These are phyloP conservation scores for Leistus spinibarbis DNA, from an alignment of 2,888 invertebrate species.

Conservation along the genomic window DNA sequence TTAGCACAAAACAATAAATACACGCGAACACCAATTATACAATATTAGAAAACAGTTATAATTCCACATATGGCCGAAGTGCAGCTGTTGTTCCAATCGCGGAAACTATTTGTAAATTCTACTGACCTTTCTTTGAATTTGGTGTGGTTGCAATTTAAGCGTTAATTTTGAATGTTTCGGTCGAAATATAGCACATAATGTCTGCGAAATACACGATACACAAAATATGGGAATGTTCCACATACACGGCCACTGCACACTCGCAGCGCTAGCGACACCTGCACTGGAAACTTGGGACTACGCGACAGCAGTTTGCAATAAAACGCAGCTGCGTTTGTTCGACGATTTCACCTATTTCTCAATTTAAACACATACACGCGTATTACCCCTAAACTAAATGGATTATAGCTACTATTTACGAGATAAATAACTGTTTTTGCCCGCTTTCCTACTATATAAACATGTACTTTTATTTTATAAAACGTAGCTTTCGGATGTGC, in stretches of 20 bases:
- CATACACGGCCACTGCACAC: slow-evolving; percentile 28
- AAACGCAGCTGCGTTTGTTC: slow-evolving; percentile 32
- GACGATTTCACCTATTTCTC: not conserved
- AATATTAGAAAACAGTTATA: slow-evolving; percentile 18
- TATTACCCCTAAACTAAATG: too few relatives aligned
- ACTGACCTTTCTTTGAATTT: slow-evolving; percentile 30
- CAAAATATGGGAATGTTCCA: slow-evolving; percentile 31
- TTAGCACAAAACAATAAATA: not conserved
- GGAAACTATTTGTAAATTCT: slow-evolving; percentile 17
- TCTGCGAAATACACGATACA: slow-evolving; percentile 22
- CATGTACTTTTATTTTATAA: too few relatives aligned
- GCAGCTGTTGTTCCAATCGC: slow-evolving; percentile 9
- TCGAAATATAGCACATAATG: slow-evolving; percentile 24
- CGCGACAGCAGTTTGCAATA: slow-evolving; percentile 14
- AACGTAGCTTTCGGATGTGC: too few relatives aligned
- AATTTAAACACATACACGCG: too few relatives aligned
- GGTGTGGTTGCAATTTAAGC: slow-evolving; percentile 7
- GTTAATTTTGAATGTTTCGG: slow-evolving; percentile 27
- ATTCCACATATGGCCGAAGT: slow-evolving; percentile 31
- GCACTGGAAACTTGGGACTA: slow-evolving; percentile 18
- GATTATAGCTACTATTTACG: too few relatives aligned
- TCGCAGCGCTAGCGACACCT: slow-evolving; percentile 23
- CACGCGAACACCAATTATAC: not conserved
- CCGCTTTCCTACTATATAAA: too few relatives aligned
- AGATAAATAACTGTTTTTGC: too few relatives aligned